Conservation (phyloP, 2,113 vertebrate species). For the Dromiciops gliroides region DNA sequence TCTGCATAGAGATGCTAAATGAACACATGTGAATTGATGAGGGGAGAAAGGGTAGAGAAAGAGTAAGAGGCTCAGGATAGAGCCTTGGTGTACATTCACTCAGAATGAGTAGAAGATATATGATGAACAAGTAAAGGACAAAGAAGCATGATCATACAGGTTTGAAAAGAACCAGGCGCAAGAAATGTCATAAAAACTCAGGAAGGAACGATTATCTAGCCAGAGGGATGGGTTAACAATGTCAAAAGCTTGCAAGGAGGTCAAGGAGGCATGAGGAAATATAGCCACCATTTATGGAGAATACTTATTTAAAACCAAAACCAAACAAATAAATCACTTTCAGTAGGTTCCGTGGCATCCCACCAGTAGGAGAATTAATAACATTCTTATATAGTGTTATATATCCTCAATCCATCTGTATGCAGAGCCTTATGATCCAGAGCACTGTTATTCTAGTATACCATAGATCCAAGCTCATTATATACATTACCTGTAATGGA, state of each 20-base stretch:
- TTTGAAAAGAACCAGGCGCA: not conserved
- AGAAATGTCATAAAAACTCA: not conserved
- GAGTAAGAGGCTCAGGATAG: not conserved
- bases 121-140: not conserved
- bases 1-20: not conserved
- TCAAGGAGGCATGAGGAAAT: not conserved
- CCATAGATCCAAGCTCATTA: not conserved
- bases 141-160: not conserved
- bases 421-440: rapidly evolving
- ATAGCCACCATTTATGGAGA: not conserved
- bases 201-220: not conserved
- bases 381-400: not conserved
- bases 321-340: not conserved
- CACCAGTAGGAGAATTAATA: not conserved
- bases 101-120: not conserved
- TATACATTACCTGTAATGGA: not conserved
- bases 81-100: not conserved
- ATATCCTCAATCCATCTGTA: not conserved
- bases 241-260: not conserved
- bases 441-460: not conserved
- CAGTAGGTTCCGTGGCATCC: not conserved
- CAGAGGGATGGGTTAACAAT: not conserved
- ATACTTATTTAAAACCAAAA: not conserved
- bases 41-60: not conserved
- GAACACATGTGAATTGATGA: not conserved